These are phyloP conservation scores for Nerophis lumbriciformis DNA, from an alignment of 2,113 vertebrate genomes.

Conservation along the genomic window DNA sequence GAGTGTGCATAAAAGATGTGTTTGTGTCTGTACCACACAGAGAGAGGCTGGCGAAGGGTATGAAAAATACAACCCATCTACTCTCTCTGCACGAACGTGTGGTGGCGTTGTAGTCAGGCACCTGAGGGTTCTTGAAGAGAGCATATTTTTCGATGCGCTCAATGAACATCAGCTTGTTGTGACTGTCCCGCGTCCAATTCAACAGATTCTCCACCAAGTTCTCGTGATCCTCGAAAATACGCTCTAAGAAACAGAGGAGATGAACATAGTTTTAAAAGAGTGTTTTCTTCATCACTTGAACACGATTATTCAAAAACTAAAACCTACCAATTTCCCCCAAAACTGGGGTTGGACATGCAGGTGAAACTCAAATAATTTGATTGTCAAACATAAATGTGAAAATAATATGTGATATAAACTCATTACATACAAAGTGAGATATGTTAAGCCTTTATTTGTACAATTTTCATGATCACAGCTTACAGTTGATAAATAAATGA, in stretches of 20 bases:
- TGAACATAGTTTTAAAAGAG: not conserved
- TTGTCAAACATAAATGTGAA: no score
- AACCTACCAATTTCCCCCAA: not conserved
- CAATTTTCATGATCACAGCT: no score
- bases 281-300: not conserved
- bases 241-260: constrained; percentile 70
- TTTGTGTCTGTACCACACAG: not conserved
- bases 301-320: not conserved
- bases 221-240: constrained; percentile 98
- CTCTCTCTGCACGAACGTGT: not conserved
- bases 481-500: no score
- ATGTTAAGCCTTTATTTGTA: no score
- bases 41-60: not conserved
- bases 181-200: constrained; percentile 98
- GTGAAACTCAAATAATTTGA: no score
- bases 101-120: constrained; percentile 29
- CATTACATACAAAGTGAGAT: no score
- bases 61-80: not conserved
- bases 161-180: constrained; percentile 96
- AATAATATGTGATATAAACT: no score
- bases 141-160: constrained; percentile 97
- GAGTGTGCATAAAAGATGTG: constrained; percentile 41
- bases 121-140: constrained; percentile 98
- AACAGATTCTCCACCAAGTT: constrained; percentile 97
- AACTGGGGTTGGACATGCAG: no score